A percentile compares a stretch with the other conserved stretches of the same genome.
Conservation (phyloP, 2,113 vertebrate species). For the Parotia lawesii region DNA sequence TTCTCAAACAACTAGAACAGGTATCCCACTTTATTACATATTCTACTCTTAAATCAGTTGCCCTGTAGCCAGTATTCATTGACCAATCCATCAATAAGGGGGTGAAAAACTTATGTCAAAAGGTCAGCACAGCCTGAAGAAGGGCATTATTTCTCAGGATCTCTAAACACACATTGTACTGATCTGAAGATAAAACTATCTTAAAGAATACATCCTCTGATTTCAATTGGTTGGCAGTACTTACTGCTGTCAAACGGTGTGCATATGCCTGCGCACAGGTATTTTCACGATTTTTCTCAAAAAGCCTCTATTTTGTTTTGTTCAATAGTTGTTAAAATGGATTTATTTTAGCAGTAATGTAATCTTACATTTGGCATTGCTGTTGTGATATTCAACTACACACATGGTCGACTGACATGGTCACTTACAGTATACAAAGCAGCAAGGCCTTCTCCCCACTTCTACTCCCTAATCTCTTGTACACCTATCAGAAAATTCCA, state of each 20-base stretch:
- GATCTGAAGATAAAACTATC: not conserved
- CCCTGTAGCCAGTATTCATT: not conserved
- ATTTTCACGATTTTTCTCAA: not conserved
- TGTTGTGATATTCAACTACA: not conserved
- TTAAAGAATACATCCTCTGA: not conserved
- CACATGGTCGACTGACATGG: rapidly evolving
- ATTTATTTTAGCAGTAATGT: not conserved
- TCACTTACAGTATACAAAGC: not conserved
- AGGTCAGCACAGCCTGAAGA: not conserved
- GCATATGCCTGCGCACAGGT: not conserved
- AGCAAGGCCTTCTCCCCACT: not conserved
- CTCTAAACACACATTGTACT: not conserved
- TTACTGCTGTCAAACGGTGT: not conserved
- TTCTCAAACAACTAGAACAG: not conserved
- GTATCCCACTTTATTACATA: not conserved
- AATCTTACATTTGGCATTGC: not conserved
- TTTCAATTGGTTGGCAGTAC: not conserved
- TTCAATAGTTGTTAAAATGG: not conserved
- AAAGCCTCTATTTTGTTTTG: not conserved
- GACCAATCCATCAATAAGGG: not conserved
- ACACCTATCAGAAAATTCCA: not conserved
- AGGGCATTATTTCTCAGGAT: not conserved
- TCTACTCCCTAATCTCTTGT: not conserved
- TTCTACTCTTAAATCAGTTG: not conserved
- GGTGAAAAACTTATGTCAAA: not conserved